A percentile compares a stretch with the other conserved stretches of the same genome.
Evolutionary conservation across 2,113 vertebrate genomes (phyloP).

Genomic region (Crocuta crocuta): DNA sequence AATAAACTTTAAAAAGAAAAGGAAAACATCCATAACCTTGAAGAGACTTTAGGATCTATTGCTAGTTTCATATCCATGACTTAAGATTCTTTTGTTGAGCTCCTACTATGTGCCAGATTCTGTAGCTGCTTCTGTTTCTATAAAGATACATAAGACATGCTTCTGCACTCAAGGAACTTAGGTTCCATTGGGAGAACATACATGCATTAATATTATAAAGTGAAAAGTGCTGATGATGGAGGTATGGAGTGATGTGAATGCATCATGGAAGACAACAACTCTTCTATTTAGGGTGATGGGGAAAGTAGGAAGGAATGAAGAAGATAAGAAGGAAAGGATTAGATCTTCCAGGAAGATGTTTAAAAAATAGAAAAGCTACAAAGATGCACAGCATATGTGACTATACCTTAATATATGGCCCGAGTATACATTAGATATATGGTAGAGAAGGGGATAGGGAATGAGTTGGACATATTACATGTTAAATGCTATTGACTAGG

Average conservation of each 20-base stretch:
- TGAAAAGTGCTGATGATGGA: not conserved
- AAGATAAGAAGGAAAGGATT: not conserved
- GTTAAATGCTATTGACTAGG: not conserved
- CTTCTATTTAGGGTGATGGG: not conserved
- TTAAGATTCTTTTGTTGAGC: not conserved
- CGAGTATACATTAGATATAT: not conserved
- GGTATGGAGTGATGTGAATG: not conserved
- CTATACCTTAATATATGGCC: not conserved
- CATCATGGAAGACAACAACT: not conserved
- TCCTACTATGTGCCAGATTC: not conserved
- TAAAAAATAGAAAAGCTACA: not conserved
- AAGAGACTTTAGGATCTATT: not conserved
- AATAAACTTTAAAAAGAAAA: too few species aligned
- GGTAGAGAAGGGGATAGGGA: not conserved
- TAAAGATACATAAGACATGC: not conserved
- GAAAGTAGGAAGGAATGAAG: not conserved
- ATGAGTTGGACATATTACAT: not conserved
- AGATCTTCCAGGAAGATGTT: not conserved
- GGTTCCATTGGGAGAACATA: not conserved
- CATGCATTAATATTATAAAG: not conserved
- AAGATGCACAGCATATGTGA: not conserved
- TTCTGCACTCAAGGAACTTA: not conserved
- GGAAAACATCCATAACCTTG: too few species aligned
- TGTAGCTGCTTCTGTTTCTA: not conserved
- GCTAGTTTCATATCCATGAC: not conserved